Base-by-base conservation (phyloP, 2,113 vertebrate genomes). In the Phrynosoma platyrhinos region DNA sequence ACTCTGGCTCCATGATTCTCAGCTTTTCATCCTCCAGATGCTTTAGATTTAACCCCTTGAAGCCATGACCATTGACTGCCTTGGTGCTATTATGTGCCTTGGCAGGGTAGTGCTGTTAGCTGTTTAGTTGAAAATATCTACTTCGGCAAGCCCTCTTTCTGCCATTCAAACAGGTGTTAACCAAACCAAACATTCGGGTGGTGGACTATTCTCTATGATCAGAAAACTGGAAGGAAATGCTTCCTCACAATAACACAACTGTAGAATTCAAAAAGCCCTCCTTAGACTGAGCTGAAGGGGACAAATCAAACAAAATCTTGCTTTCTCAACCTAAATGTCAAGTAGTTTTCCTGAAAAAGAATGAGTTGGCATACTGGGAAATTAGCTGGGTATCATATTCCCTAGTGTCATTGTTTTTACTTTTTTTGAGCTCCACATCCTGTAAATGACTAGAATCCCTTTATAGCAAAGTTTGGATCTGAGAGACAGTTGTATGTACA, bases 321-420 rank as follows among this genome's bases (percentile, higher is more conserved):
- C 79, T 85, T 79, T 55, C 42, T 55, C 52, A 80, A 36, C 71
- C 23, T 58, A 58, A 23, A 79, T 87, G n/a, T 58, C 68, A 42
- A 62, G 53, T 62, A 72, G 66, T 42, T 25, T 42, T 23, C 12
- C 36, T 13, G 2, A n/a, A 80, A 66, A 79, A 71, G 30, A 68
- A 52, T 4, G 21, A 36, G 58, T 36, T 40, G 58, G 23, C 27
- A 30, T 58, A 55, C 40, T 62, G 71, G 47, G 62, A 86, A 79
- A 79, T 27, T n/a, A 40, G n/a, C n/a, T 55, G 36, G 32, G 14
- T 71, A 58, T 40, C 76, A 0, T 71, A 27, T 86, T 53, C 12
- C 30, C 0, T 52, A 9, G 1, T 40, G 36, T 18, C 2, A 14
- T 42, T 13, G 5, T 42, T 71, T 58, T 40, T 40, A 25, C 8